Conservation (phyloP, 2,888 invertebrate genomes). For the Keiferia lycopersicella region DNA sequence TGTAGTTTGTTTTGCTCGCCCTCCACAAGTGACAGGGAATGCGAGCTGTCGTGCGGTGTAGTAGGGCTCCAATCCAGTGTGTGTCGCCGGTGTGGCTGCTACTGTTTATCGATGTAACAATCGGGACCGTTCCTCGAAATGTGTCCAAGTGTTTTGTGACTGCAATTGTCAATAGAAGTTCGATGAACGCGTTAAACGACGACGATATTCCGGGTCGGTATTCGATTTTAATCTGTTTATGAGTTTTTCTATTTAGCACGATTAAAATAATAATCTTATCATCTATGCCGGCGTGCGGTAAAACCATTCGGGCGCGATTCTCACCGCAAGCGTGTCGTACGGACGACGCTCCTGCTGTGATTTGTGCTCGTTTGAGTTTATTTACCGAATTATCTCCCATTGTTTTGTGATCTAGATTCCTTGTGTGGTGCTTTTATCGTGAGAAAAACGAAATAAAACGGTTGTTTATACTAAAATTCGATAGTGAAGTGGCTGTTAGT, state of each 20-base stretch:
- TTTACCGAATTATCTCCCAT: slow-evolving; percentile 49
- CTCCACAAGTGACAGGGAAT: slow-evolving; percentile 51
- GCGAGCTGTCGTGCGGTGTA: slow-evolving; percentile 49
- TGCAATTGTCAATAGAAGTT: slow-evolving; percentile 45
- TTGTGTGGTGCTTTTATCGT: slow-evolving; percentile 34
- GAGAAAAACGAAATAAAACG: slow-evolving; percentile 37
- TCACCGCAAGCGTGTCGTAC: slow-evolving; percentile 52
- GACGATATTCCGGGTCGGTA: slow-evolving; percentile 63
- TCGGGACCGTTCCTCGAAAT: slow-evolving; percentile 38
- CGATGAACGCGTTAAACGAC: slow-evolving; percentile 61
- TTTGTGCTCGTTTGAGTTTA: slow-evolving; percentile 45
- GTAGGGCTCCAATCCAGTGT: slow-evolving; percentile 49
- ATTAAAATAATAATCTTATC: slow-evolving; percentile 63
- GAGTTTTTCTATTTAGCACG: slow-evolving; percentile 39
- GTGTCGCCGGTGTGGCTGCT: slow-evolving; percentile 56
- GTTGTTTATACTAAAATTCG: slow-evolving; percentile 29
- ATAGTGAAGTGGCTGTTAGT: slow-evolving; percentile 17
- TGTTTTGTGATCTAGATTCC: slow-evolving; percentile 38
- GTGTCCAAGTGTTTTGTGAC: slow-evolving; percentile 44
- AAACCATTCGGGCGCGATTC: slow-evolving; percentile 40
- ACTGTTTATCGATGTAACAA: slow-evolving; percentile 51
- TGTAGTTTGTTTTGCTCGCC: slow-evolving; percentile 66
- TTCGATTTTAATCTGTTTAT: slow-evolving; percentile 38
- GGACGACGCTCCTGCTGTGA: slow-evolving; percentile 53
- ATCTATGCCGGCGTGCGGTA: slow-evolving; percentile 45